Conservation (phyloP, 2,888 invertebrate genomes). For the Meta bourneti region DNA sequence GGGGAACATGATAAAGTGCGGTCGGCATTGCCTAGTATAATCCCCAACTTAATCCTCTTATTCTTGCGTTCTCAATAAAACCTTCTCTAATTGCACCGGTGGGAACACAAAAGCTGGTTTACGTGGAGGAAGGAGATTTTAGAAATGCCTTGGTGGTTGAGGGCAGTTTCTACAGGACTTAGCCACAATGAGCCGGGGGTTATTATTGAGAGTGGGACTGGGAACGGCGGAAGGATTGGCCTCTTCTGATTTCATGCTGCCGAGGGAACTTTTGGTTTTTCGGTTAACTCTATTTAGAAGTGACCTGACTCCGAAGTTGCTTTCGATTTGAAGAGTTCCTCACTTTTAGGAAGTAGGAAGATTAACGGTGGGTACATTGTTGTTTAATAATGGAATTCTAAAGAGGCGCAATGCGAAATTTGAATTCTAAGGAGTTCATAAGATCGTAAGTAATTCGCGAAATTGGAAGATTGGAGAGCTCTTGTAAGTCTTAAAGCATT, state of each 20-base stretch:
- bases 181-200: background rate
- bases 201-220: background rate
- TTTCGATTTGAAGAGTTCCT: no score
- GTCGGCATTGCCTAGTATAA: slow-evolving; percentile 20
- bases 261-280: background rate
- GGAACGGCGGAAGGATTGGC: background rate
- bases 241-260: background rate
- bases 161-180: background rate
- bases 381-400: no score
- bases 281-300: no score
- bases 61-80: slow-evolving; percentile 51
- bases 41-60: slow-evolving; percentile 51
- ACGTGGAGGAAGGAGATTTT: slow-evolving; percentile 10
- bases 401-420: no score
- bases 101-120: slow-evolving; percentile 24
- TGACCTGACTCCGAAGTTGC: no score
- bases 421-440: no score
- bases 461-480: no score
- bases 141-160: background rate
- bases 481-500: no score
- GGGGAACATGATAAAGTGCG: background rate
- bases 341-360: no score
- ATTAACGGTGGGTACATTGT: no score
- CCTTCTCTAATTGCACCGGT: slow-evolving; percentile 37
- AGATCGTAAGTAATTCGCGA: no score